Evolutionary conservation across 2,113 vertebrate genomes (phyloP), one percentile per base, ranked within the genome.

Genomic region (Halichoerus grypus): DNA sequence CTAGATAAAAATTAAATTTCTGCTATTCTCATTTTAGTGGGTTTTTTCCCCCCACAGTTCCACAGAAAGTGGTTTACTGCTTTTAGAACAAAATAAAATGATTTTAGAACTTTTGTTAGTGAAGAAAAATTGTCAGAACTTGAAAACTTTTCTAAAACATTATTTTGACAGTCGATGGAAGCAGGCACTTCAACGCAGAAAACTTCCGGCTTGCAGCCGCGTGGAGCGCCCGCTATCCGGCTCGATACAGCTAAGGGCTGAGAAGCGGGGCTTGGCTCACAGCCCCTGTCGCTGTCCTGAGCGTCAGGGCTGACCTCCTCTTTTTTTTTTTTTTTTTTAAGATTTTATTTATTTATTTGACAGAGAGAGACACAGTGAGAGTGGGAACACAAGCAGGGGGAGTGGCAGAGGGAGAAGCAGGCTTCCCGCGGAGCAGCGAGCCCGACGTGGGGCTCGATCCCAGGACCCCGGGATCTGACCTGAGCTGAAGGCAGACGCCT

Each of bases 1-100:
- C 4, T 91, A 59, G 18, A 11, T 80, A 39, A 86, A 96, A 90
- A 85, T 59, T 59, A 51, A 69, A 94, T 88, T 96, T 92, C 82
- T 90, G 8, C 51, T 42, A 24, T 69, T 97, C 4, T 83, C 24
- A 71, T 36, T 71, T 95, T 77, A 63, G 10, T 67, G 6, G 39
- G 36, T 22, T 57, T 80, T 51, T 71, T 26, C 4, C 1, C 26
- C 3, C 4, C 7, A 9, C 46, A 31, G 26, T 49, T 16, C 74
- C 46, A 77, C 26, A 49, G 74, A 77, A 77, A 31, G 42, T 77
- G 42, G 46, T 49, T 49, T 49, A 18, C 31, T 77, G 26, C 74
- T 77, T 49, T 46, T 28, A 31, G 74, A 77, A 49, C 26, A 77
- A 49, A 49, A 9, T 31, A 76, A 76, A 13, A 9, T 18, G 22